These are phyloP conservation scores for Yasuhikotakia modesta DNA, from an alignment of 2,797 vertebrate genomes.

Conservation along the genomic window DNA sequence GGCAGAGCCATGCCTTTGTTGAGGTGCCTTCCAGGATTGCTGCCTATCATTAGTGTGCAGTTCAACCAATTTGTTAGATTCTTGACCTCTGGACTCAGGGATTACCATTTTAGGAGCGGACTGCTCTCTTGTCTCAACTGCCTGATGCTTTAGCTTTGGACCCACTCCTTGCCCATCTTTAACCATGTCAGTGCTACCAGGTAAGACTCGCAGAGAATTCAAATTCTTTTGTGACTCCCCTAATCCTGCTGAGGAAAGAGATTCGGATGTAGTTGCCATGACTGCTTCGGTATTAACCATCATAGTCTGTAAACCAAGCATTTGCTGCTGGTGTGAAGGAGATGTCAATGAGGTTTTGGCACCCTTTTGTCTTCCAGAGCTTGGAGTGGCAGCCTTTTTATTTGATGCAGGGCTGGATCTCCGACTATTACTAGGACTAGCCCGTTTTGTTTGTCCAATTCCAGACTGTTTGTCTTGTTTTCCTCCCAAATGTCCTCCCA, in stretches of 20 bases:
- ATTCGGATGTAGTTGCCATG: conserved; percentile 74
- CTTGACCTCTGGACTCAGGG: conserved; percentile 75
- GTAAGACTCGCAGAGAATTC: conserved; percentile 73
- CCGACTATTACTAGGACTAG: conserved; percentile 94
- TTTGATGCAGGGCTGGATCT: conserved; percentile 93
- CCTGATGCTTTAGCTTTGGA: conserved; percentile 77
- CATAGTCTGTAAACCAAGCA: conserved; percentile 85
- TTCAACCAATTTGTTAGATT: conserved; percentile 81
- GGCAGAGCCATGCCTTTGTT: conserved; percentile 79
- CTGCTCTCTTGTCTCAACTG: conserved; percentile 81
- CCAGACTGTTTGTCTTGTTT: conserved; percentile 89
- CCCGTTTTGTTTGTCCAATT: conserved; percentile 84
- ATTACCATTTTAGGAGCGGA: conserved; percentile 74
- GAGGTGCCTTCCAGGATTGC: conserved; percentile 55
- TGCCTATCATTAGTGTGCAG: conserved; percentile 75
- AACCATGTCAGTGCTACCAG: conserved; percentile 74
- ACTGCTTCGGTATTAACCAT: conserved; percentile 80
- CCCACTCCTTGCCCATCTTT: conserved; percentile 79
- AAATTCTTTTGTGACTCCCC: conserved; percentile 77
- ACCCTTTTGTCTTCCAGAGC: conserved; percentile 93
- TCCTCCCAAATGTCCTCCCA: conserved; percentile 76
- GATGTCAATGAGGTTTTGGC: conserved; percentile 83
- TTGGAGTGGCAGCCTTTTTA: conserved; percentile 93
- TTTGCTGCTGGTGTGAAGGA: conserved; percentile 79
- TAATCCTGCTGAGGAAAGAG: conserved; percentile 73